phyloP scores from a whole-genome alignment of 2,113 vertebrate genomes.

The Pitta sordida region DNA sequence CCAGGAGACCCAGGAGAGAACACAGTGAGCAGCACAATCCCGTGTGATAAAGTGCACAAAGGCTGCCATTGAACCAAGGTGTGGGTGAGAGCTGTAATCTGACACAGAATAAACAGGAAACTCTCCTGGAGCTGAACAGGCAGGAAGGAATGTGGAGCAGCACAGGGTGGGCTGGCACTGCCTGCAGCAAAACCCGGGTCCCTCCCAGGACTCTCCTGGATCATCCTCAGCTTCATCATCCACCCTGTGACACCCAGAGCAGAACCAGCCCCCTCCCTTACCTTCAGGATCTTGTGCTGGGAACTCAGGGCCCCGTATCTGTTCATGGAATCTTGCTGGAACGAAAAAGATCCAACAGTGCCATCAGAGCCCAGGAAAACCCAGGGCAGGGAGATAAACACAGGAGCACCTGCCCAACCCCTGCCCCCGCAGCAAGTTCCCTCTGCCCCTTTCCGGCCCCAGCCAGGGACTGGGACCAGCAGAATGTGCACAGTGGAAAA shows the following conservation, averaged over 20 bases:
- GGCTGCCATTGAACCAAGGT: background rate
- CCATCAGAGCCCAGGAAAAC: background rate
- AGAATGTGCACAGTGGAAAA: accelerated
- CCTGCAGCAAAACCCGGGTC: background rate
- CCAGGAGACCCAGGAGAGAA: background rate
- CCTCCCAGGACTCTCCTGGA: background rate
- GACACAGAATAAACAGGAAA: background rate
- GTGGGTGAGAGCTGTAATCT: background rate
- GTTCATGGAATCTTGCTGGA: constrained; percentile 78
- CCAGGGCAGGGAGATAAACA: background rate
- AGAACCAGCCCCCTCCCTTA: background rate
- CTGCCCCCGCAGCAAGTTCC: background rate
- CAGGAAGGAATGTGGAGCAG: background rate
- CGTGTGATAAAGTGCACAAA: background rate
- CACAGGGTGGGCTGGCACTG: background rate
- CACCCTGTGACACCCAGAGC: background rate
- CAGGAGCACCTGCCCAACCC: background rate
- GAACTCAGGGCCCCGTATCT: constrained; percentile 71
- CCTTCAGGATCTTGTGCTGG: constrained; percentile 76
- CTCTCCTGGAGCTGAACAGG: background rate
- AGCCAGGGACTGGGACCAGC: background rate
- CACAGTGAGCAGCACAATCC: background rate
- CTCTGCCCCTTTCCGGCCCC: background rate
- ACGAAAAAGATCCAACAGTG: background rate
- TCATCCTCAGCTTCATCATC: background rate